Conservation (phyloP, 2,113 vertebrate species). For the Rhadina sibilatrix region DNA sequence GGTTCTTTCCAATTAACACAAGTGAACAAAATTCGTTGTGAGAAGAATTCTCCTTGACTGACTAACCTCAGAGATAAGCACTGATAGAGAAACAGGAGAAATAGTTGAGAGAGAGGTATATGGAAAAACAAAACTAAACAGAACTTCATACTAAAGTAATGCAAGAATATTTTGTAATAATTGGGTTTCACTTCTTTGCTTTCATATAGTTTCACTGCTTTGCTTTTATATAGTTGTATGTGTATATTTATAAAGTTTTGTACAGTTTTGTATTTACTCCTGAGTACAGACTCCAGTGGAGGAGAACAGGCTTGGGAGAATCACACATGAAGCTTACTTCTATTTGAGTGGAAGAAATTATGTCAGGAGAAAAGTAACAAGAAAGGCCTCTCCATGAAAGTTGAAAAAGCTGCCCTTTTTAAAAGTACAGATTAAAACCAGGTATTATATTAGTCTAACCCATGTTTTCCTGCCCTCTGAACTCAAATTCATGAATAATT, state of each 20-base stretch:
- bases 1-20: not conserved
- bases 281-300: not conserved
- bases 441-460: not conserved
- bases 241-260: not conserved
- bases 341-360: not conserved
- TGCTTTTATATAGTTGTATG: not conserved
- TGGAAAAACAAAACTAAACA: not conserved
- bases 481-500: slow-evolving; percentile 7
- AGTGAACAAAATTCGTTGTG: not conserved
- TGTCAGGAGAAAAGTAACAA: not conserved
- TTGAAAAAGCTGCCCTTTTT: not conserved
- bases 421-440: not conserved
- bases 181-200: not conserved
- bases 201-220: not conserved
- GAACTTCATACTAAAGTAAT: not conserved
- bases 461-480: not conserved
- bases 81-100: not conserved
- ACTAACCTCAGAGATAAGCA: not conserved
- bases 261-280: not conserved
- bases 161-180: not conserved
- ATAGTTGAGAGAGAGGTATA: not conserved
- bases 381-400: not conserved
- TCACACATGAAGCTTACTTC: not conserved
- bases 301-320: not conserved
- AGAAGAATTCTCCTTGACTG: not conserved